Base-by-base conservation (phyloP, 2,797 vertebrate species). In the Rhinophrynus dorsalis region DNA sequence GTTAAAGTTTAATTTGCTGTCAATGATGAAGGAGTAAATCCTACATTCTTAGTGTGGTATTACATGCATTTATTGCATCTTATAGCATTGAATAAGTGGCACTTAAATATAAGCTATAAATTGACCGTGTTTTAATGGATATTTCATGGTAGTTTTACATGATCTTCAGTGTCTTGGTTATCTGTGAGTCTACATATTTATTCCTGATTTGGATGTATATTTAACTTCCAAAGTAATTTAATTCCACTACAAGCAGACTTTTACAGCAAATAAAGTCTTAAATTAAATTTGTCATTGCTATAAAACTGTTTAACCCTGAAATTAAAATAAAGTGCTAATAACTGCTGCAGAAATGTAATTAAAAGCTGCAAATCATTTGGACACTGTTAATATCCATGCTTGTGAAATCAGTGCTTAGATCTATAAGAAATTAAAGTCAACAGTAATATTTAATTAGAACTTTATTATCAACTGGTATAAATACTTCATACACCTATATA, bases 271-370 rank as follows among this genome's bases (percentile, higher is more conserved):
- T 37, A 52, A 66, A 59, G 45, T 66, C 47, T 58, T 65, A 40
- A 42, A 59, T 65, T 65, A 20, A 50, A 58, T 72, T 52, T 66
- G 54, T 66, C 29, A 44, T 52, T 23, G 11, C 12, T 12, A 23
- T 66, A 66, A 66, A 73, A 59, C 61, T 35, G 26, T 55, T 42
- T 24, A 13, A 66, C 47, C 55, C 23, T 11, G 40, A 52, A 64
- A 64, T 54, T 33, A 66, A 60, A 73, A 66, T 45, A 65, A 72
- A 65, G 69, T 58, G 13, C 33, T 52, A 65, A 65, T 72, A 59
- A 54, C 55, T 38, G 37, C 35, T 59, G 44, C 20, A 66, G 55
- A 66, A 66, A 52, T 60, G 6, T 73, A 66, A 73, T 66, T 44
- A 73, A 66, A 73, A 42, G 44, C n/a, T 10, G 37, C 60, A 65